Evolutionary conservation across 1,140 invertebrate genomes (phyloP).

Genomic region (Samia ricini): DNA sequence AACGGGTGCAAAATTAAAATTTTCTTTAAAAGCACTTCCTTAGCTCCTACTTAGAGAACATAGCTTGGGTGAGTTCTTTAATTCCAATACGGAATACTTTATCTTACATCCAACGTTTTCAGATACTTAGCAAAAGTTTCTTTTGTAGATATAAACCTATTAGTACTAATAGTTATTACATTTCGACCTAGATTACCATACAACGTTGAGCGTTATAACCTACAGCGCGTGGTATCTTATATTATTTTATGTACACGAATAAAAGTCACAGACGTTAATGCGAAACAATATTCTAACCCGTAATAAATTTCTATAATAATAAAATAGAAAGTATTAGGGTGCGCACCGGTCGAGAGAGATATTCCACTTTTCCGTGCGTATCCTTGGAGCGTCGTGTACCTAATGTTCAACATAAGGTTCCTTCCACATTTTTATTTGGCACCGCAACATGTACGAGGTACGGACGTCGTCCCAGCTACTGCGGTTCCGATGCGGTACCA

Average conservation of each 20-base stretch:
- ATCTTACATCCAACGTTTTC: too few relatives aligned
- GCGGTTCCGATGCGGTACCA: conserved; percentile 65
- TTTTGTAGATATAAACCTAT: too few relatives aligned
- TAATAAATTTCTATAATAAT: conserved; percentile 13
- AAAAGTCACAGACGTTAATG: conserved; percentile 10
- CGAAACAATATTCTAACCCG: background rate
- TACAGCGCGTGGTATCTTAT: background rate
- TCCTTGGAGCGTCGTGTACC: conserved; percentile 9
- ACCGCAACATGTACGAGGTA: conserved; percentile 57
- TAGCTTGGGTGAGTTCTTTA: too few relatives aligned
- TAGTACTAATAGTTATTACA: too few relatives aligned
- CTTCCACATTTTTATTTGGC: conserved; percentile 52
- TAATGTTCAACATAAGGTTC: conserved; percentile 34
- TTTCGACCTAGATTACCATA: too few relatives aligned
- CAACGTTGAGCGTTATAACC: background rate
- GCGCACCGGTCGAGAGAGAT: conserved; percentile 4
- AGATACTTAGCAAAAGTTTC: too few relatives aligned
- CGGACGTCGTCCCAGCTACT: conserved; percentile 57
- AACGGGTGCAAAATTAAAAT: too few relatives aligned
- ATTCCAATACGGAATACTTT: too few relatives aligned
- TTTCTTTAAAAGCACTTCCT: too few relatives aligned
- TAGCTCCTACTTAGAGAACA: too few relatives aligned
- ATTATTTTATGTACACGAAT: background rate
- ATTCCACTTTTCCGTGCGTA: conserved; percentile 16
- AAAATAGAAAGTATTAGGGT: conserved; percentile 10